Conservation (phyloP, 2,113 vertebrate genomes). For the Apodemus sylvaticus region DNA sequence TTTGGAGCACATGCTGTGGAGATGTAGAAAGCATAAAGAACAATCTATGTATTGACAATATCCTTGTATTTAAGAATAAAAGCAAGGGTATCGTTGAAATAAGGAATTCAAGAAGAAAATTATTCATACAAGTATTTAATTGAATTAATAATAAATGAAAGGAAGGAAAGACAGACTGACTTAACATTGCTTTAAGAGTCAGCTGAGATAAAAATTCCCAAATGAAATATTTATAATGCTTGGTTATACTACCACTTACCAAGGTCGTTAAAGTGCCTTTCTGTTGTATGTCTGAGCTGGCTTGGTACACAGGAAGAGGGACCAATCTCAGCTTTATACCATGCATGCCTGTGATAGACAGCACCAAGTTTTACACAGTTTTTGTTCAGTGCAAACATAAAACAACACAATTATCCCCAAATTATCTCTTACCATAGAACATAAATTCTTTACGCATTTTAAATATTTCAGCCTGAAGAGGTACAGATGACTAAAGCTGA, state of each 20-base stretch:
- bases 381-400: constrained; percentile 1
- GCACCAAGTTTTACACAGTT: not conserved
- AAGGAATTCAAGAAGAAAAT: not conserved
- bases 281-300: constrained; percentile 71
- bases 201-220: constrained; percentile 71
- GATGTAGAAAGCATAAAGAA: not conserved
- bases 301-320: not conserved
- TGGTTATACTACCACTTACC: constrained; percentile 69
- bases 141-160: not conserved
- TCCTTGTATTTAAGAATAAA: not conserved
- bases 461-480: not conserved
- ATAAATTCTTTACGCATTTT: not conserved
- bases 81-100: not conserved
- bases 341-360: not conserved
- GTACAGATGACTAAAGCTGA: not conserved
- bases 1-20: not conserved
- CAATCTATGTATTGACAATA: not conserved
- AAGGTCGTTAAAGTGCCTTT: constrained; percentile 73
- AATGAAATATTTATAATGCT: constrained; percentile 74
- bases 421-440: not conserved
- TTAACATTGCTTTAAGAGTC: constrained; percentile 58
- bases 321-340: constrained; percentile 46
- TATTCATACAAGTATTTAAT: not conserved
- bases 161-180: not conserved
- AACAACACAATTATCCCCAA: constrained; percentile 32